phyloP scores from a whole-genome alignment of 2,797 vertebrate species.

The Cygnus olor region DNA sequence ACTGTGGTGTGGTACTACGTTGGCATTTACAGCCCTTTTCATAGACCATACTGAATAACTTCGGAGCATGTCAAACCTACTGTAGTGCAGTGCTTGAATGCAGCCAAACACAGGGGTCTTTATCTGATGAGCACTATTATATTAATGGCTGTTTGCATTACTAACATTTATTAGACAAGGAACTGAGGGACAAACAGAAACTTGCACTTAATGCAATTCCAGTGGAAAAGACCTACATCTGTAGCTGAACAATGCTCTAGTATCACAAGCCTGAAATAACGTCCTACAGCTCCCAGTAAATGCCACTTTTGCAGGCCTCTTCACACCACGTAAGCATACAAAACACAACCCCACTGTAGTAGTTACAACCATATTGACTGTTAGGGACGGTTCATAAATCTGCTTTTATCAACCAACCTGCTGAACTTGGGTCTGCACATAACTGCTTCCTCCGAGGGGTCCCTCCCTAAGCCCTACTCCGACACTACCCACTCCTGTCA shows the following conservation, averaged over 20 bases:
- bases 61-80: neutral
- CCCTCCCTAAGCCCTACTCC: neutral
- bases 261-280: neutral
- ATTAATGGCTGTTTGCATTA: neutral
- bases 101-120: neutral
- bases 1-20: neutral
- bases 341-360: neutral
- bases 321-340: neutral
- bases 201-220: neutral
- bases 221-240: neutral
- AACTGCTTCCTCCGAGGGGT: constrained; percentile 44
- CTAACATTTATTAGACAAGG: neutral
- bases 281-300: neutral
- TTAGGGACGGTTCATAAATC: neutral
- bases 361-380: neutral
- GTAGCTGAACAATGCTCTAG: neutral
- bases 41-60: constrained; percentile 11
- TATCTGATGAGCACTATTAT: neutral
- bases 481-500: neutral
- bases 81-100: neutral
- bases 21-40: constrained; percentile 56
- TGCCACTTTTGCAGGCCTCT: neutral
- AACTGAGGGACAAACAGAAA: neutral
- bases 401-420: neutral
- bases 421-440: constrained; percentile 32